phyloP scores from a whole-genome alignment of 2,888 invertebrate genomes.

The Branchipolynoe longqiensis region DNA sequence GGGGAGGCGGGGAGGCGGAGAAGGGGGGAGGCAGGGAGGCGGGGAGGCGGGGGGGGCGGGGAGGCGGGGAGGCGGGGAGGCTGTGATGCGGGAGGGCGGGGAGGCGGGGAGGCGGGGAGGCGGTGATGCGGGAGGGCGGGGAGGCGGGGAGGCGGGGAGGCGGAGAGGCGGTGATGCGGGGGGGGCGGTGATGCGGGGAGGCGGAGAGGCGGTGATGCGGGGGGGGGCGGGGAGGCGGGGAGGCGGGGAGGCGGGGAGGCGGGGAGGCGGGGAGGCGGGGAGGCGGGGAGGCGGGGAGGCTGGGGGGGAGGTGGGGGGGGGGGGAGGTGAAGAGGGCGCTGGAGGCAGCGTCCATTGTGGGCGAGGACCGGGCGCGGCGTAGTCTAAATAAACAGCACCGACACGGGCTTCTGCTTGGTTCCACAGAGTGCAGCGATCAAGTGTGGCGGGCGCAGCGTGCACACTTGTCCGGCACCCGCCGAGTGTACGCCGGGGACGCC shows the following conservation, averaged over 20 bases:
- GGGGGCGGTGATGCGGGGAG: not conserved
- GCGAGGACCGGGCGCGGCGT: not conserved
- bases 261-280: not conserved
- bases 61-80: no score
- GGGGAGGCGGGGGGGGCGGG: no score
- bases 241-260: not conserved
- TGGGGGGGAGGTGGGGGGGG: not conserved
- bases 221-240: not conserved
- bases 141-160: not conserved
- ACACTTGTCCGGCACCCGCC: conserved; percentile 4
- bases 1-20: no score
- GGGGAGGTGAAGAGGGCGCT: not conserved
- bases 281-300: not conserved
- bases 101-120: not conserved
- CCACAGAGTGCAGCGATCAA: conserved; percentile 18
- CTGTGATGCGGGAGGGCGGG: no score
- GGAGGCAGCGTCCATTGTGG: not conserved
- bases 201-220: no score
- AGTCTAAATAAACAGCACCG: conserved; percentile 34
- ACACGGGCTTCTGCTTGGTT: not conserved
- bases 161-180: not conserved
- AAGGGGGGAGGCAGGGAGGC: no score
- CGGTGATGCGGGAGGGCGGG: conserved; percentile 7
- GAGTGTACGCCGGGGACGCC: conserved; percentile 14
- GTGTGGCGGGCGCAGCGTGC: not conserved